Conservation (phyloP, 1,140 invertebrate species). For the Chrysomallon squamiferum region DNA sequence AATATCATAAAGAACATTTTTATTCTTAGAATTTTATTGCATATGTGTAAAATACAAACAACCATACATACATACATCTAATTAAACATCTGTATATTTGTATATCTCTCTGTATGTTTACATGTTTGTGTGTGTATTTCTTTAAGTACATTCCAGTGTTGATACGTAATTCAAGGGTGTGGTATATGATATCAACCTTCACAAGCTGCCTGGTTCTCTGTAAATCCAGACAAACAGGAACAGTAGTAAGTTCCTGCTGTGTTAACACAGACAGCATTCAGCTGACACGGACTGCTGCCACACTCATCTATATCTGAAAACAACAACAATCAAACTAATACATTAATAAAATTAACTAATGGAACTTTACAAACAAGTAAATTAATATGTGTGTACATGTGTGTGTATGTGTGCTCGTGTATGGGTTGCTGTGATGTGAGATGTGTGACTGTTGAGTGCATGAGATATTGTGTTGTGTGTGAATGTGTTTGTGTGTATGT, state of each 20-base stretch:
- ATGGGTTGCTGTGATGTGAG: too few relatives aligned
- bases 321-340: background rate
- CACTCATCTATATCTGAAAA: conserved; percentile 35
- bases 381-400: background rate
- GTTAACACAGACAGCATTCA: conserved; percentile 25
- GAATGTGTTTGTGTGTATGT: background rate
- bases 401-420: background rate
- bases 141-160: too few relatives aligned
- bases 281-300: conserved; percentile 7
- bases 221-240: conserved; percentile 22
- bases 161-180: too few relatives aligned
- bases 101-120: too few relatives aligned
- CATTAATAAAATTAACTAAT: background rate
- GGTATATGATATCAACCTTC: conserved; percentile 11
- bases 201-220: conserved; percentile 5
- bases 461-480: too few relatives aligned
- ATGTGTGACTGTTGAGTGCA: too few relatives aligned
- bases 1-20: background rate
- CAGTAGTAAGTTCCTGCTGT: conserved; percentile 29
- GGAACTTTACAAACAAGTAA: background rate
- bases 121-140: too few relatives aligned
- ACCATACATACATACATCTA: too few relatives aligned
- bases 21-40: background rate
- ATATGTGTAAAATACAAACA: background rate
- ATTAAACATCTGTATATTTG: too few relatives aligned